Percentiles rank a stretch among this genome's conserved stretches.
Evolutionary conservation across 2,888 invertebrate genomes (phyloP).

Genomic region (Morpho helenor): DNA sequence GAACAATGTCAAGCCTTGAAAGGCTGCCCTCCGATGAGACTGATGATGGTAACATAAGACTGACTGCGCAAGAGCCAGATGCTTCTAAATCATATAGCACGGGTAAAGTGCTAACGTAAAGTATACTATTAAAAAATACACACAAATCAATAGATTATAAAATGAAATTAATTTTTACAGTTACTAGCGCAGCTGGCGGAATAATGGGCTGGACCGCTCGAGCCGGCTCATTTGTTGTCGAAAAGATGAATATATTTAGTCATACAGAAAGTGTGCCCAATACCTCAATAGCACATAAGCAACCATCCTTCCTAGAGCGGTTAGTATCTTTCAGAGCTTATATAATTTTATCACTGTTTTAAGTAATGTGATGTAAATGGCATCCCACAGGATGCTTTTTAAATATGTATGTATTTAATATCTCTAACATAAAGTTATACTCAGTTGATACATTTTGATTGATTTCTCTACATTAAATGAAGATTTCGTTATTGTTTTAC

Average conservation of each 20-base stretch:
- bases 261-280: constrained; percentile 70
- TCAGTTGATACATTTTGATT: neutral
- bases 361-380: too few relatives aligned
- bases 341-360: neutral
- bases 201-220: constrained; percentile 88
- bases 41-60: constrained; percentile 77
- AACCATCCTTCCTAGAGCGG: constrained; percentile 75
- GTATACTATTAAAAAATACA: too few relatives aligned
- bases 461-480: neutral
- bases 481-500: neutral
- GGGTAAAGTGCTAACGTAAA: constrained; percentile 11
- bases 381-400: too few relatives aligned
- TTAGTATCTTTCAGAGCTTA: constrained; percentile 30
- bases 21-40: constrained; percentile 82
- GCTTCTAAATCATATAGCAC: constrained; percentile 39
- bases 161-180: constrained; percentile 28
- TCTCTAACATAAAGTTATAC: neutral
- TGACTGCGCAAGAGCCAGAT: constrained; percentile 61
- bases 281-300: constrained; percentile 65
- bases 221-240: constrained; percentile 89
- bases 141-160: too few relatives aligned
- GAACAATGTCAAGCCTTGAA: constrained; percentile 86
- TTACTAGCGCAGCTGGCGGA: constrained; percentile 65
- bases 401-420: neutral
- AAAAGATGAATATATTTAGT: constrained; percentile 84